A percentile compares a stretch with the other conserved stretches of the same genome.
These are phyloP conservation scores for Catocala sponsa DNA, from an alignment of 2,888 invertebrate genomes.

Conservation along the genomic window DNA sequence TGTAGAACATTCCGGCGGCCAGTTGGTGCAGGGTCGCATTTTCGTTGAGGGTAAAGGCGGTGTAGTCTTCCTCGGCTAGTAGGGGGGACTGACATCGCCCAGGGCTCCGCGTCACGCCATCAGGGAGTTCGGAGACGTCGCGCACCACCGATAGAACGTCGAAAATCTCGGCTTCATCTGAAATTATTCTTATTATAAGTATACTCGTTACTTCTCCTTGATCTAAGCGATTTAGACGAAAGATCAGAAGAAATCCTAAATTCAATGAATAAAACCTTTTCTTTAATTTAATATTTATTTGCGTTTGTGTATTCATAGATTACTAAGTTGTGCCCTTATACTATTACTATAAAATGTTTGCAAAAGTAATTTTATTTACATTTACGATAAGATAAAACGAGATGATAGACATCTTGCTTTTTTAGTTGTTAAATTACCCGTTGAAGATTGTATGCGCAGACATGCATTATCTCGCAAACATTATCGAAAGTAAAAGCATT, in stretches of 20 bases:
- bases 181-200: slow-evolving; percentile 28
- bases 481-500: slow-evolving; percentile 56
- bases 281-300: too few relatives aligned
- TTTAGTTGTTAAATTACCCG: too few relatives aligned
- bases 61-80: slow-evolving; percentile 67
- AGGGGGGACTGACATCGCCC: slow-evolving; percentile 89
- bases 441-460: slow-evolving; percentile 57
- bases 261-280: too few relatives aligned
- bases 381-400: too few relatives aligned
- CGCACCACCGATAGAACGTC: slow-evolving; percentile 90
- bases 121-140: slow-evolving; percentile 88
- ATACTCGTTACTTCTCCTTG: slow-evolving; percentile 8
- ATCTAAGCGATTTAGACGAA: too few relatives aligned
- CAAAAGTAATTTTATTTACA: too few relatives aligned
- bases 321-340: too few relatives aligned
- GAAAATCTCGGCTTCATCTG: slow-evolving; percentile 85
- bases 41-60: slow-evolving; percentile 89
- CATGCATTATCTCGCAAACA: slow-evolving; percentile 54
- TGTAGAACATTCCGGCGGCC: slow-evolving; percentile 90
- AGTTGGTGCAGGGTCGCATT: slow-evolving; percentile 89
- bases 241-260: too few relatives aligned
- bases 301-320: too few relatives aligned
- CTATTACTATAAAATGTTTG: too few relatives aligned
- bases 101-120: slow-evolving; percentile 88
- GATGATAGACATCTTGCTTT: too few relatives aligned